phyloP scores from a whole-genome alignment of 2,888 invertebrate species.

The Ypsolopha sequella region DNA sequence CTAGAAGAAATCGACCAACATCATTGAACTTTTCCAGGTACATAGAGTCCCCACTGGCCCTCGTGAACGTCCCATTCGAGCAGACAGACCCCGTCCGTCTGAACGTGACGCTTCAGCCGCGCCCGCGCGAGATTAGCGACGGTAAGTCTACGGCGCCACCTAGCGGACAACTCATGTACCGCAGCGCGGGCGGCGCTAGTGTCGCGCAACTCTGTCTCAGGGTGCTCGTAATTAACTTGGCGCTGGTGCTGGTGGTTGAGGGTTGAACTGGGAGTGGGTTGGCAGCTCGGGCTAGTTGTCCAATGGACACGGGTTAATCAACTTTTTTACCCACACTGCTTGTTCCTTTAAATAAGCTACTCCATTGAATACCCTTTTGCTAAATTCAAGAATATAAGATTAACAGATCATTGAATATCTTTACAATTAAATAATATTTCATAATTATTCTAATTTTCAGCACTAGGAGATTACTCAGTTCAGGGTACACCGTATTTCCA shows the following conservation, averaged over 20 bases:
- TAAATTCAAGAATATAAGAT: no score
- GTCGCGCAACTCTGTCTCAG: conserved; percentile 12
- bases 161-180: neutral
- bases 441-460: no score
- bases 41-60: conserved; percentile 16
- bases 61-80: conserved; percentile 36
- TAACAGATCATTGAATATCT: no score
- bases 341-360: no score
- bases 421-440: no score
- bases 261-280: conserved; percentile 11
- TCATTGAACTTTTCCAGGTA: conserved; percentile 25
- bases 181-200: neutral
- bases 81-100: conserved; percentile 22
- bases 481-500: no score
- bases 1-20: neutral
- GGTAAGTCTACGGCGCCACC: conserved; percentile 30
- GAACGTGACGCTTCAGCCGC: conserved; percentile 28
- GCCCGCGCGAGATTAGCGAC: conserved; percentile 22
- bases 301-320: no score
- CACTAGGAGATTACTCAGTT: no score
- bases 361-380: no score
- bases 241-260: conserved; percentile 33
- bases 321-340: no score
- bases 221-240: conserved; percentile 28
- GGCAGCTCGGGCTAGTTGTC: no score